Percentiles rank a stretch among this genome's conserved stretches.
Evolutionary conservation across 2,797 vertebrate genomes (phyloP).

Genomic region (Melanotaenia maccullochi): DNA sequence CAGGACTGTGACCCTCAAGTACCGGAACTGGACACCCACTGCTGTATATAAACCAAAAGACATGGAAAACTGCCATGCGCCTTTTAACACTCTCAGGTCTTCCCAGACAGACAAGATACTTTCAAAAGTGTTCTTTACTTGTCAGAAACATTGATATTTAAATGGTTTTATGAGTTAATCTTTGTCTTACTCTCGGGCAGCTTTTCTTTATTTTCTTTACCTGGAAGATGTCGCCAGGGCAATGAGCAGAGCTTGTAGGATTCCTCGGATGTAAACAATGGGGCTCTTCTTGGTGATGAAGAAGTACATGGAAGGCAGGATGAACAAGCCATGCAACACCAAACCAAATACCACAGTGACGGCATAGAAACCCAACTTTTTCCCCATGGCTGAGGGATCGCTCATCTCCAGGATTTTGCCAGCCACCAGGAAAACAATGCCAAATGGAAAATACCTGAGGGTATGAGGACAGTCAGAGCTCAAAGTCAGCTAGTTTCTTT

Average conservation of each 20-base stretch:
- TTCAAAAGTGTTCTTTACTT: too few relatives aligned
- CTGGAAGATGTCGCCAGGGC: constrained; percentile 97
- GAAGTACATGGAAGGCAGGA: constrained; percentile 96
- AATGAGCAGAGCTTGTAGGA: constrained; percentile 96
- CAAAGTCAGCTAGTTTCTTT: too few relatives aligned
- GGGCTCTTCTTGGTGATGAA: constrained; percentile 98
- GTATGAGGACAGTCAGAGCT: background rate
- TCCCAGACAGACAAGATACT: too few relatives aligned
- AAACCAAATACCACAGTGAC: constrained; percentile 95
- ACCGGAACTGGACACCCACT: too few relatives aligned
- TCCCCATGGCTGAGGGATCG: constrained; percentile 93
- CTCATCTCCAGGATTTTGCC: constrained; percentile 99
- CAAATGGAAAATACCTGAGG: constrained; percentile 96
- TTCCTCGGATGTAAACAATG: constrained; percentile 95
- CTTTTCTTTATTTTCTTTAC: constrained; percentile 64
- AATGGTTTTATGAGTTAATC: too few relatives aligned
- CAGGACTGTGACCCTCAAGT: too few relatives aligned
- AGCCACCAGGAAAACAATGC: constrained; percentile 97
- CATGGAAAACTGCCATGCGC: too few relatives aligned
- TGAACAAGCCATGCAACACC: constrained; percentile 93
- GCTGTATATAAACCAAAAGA: too few relatives aligned
- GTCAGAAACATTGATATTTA: too few relatives aligned
- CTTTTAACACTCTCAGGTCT: too few relatives aligned
- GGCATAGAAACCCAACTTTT: constrained; percentile 96
- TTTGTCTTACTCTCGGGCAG: too few relatives aligned